These are phyloP conservation scores for Acropora tenuis DNA, from an alignment of 64 coral and sea anemone genomes.

Conservation along the genomic window DNA sequence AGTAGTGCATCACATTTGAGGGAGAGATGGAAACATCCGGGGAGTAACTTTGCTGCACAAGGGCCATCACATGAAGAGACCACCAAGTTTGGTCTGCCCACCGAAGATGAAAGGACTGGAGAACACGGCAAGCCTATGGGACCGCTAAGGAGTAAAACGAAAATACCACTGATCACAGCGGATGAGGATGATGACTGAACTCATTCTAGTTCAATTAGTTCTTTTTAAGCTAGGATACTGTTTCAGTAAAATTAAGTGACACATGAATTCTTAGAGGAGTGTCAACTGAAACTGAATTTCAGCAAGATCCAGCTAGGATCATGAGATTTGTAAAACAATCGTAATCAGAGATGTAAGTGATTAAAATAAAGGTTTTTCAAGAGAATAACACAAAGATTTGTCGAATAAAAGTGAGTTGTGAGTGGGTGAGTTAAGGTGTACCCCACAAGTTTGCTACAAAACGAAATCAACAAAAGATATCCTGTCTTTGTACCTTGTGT, in stretches of 20 bases:
- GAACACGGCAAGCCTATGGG: constrained; percentile 32
- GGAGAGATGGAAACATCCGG: constrained; percentile 38
- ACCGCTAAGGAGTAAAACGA: background rate
- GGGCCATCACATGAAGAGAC: constrained; percentile 49
- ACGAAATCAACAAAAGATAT: background rate
- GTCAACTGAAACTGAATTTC: background rate
- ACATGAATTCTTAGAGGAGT: background rate
- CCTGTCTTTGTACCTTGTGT: constrained; percentile 49
- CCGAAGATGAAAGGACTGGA: constrained; percentile 5
- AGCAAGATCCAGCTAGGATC: background rate
- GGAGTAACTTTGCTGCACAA: constrained; percentile 42
- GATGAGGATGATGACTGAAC: constrained; percentile 31
- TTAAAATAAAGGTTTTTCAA: no score
- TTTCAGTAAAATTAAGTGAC: constrained; percentile 42
- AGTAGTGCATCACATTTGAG: constrained; percentile 12
- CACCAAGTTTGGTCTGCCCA: constrained; percentile 24
- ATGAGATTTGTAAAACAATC: background rate
- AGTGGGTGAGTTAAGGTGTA: no score
- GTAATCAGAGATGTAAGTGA: background rate
- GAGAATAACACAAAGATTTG: no score
- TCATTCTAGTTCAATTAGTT: constrained; percentile 19
- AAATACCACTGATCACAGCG: background rate
- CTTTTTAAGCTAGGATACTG: constrained; percentile 8
- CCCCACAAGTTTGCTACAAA: background rate
- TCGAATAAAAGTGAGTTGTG: no score